phyloP scores from a whole-genome alignment of 2,113 vertebrate genomes.

The Stercorarius parasiticus region DNA sequence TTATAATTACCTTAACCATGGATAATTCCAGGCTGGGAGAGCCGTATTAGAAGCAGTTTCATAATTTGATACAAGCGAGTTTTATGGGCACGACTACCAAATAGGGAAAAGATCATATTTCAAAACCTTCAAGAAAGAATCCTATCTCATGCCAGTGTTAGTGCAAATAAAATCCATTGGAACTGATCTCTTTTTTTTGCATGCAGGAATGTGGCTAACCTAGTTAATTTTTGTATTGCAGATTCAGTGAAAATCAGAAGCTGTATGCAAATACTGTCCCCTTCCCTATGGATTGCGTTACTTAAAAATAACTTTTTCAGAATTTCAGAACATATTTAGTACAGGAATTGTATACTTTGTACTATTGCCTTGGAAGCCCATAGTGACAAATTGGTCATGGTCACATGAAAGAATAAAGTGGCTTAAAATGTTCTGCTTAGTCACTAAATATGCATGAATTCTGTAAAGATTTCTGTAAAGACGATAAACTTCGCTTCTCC shows the following conservation, averaged over 20 bases:
- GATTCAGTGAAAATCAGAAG: conserved; percentile 16
- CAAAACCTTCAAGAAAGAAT: background rate
- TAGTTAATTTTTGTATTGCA: background rate
- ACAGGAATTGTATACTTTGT: conserved; percentile 7
- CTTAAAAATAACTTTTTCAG: background rate
- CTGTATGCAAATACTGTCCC: conserved; percentile 34
- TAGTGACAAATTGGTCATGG: background rate
- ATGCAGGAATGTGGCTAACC: background rate
- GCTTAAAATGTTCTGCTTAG: conserved; percentile 16
- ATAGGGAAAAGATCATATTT: conserved; percentile 1
- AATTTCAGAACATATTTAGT: conserved; percentile 29
- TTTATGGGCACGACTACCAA: background rate
- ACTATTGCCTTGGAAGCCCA: background rate
- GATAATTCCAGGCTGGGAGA: conserved; percentile 15
- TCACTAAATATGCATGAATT: conserved; percentile 17
- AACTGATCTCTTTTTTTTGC: background rate
- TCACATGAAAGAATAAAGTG: background rate
- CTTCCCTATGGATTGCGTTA: background rate
- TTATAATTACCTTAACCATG: conserved; percentile 8
- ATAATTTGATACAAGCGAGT: conserved; percentile 27
- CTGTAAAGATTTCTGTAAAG: background rate
- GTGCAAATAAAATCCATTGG: background rate
- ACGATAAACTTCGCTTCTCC: background rate
- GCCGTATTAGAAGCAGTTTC: background rate
- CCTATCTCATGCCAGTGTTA: background rate